Percentiles rank a stretch among this genome's conserved stretches.
These are phyloP conservation scores for Drosophila willistoni DNA, from an alignment of 1,140 invertebrate species.

Conservation along the genomic window DNA sequence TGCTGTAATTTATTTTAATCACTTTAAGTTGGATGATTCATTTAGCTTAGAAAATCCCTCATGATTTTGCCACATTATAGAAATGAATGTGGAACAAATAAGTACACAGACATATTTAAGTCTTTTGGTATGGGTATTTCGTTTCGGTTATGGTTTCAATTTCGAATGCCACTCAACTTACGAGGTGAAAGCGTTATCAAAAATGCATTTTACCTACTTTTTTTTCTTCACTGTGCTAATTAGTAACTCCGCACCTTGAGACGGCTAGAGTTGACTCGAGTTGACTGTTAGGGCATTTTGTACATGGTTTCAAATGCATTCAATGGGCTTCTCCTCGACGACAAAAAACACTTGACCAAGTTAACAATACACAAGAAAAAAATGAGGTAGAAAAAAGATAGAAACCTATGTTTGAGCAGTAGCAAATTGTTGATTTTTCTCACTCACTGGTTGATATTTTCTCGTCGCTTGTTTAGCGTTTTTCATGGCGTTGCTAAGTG, in stretches of 20 bases:
- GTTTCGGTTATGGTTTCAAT: conserved; percentile 1
- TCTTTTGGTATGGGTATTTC: neutral
- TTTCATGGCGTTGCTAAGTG: conserved; percentile 72
- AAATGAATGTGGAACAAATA: neutral
- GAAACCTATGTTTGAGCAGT: conserved; percentile 47
- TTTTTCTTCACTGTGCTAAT: neutral
- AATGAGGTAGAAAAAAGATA: no score
- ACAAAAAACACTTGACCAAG: conserved; percentile 19
- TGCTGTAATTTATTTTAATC: no score
- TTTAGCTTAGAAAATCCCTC: no score
- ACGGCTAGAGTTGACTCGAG: neutral
- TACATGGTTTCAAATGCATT: conserved; percentile 10
- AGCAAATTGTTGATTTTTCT: conserved; percentile 66
- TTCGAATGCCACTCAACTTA: neutral
- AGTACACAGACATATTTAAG: neutral
- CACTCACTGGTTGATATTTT: conserved; percentile 26
- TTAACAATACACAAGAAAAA: conserved; percentile 17
- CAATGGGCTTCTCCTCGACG: conserved; percentile 2
- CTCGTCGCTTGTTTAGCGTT: conserved; percentile 48
- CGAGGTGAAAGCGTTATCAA: conserved; percentile 10
- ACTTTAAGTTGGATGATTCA: no score
- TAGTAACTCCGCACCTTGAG: conserved; percentile 2
- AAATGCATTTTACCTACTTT: conserved; percentile 7
- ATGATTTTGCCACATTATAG: no score
- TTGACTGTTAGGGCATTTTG: conserved; percentile 42